phyloP scores from a whole-genome alignment of 2,113 vertebrate species.

The Megaceryle maxima region DNA sequence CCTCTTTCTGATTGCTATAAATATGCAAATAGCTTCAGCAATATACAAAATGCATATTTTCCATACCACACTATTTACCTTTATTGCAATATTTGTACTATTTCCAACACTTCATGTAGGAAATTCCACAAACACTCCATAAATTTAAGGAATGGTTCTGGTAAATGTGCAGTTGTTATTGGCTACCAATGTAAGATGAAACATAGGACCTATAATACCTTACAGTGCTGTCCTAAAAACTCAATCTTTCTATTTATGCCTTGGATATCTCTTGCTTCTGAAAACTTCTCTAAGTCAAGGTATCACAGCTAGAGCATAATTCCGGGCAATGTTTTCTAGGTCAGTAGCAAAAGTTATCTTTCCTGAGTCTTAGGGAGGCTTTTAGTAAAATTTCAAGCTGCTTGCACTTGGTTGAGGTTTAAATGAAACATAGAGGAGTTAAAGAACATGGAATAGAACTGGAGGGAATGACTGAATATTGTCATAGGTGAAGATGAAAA shows the following conservation, averaged over 20 bases:
- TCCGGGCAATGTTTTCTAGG: background rate
- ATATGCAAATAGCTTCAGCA: background rate
- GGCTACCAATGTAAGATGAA: background rate
- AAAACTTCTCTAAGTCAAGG: slow-evolving; percentile 2
- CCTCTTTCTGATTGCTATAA: background rate
- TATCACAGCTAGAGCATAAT: background rate
- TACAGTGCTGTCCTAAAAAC: background rate
- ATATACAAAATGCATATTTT: background rate
- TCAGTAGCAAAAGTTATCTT: background rate
- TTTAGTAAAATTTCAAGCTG: background rate
- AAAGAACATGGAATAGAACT: background rate
- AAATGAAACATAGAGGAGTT: background rate
- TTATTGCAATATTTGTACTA: background rate
- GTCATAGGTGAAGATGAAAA: background rate
- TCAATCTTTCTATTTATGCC: background rate
- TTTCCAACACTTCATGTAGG: background rate
- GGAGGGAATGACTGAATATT: background rate
- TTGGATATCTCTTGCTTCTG: background rate
- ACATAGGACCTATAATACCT: background rate
- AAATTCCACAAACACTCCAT: slow-evolving; percentile 22
- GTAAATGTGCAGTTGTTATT: slow-evolving; percentile 3
- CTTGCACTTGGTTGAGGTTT: background rate
- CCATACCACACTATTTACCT: background rate
- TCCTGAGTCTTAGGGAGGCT: background rate
- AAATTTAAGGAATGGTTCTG: slow-evolving; percentile 24